Percentiles rank a stretch among this genome's conserved stretches.
Conservation (phyloP, 2,113 vertebrate genomes). For the Hiodon tergisus region DNA sequence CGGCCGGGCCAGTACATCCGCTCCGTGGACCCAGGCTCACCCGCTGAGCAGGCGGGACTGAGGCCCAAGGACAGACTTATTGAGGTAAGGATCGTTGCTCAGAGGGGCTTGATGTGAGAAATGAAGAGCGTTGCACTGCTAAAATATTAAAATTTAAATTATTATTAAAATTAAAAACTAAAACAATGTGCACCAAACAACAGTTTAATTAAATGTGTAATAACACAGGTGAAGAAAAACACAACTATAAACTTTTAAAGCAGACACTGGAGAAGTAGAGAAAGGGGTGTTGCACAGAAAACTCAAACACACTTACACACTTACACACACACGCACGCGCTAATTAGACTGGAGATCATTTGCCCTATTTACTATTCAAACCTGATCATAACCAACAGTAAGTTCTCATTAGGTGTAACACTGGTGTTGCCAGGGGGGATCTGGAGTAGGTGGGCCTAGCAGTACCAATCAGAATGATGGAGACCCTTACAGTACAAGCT, state of each 20-base stretch:
- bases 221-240: too few relatives aligned
- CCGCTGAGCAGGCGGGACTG: constrained; percentile 72
- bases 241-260: background rate
- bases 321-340: background rate
- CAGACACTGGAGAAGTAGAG: background rate
- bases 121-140: background rate
- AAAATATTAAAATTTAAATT: too few relatives aligned
- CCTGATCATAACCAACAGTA: background rate
- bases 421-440: background rate
- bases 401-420: background rate
- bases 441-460: background rate
- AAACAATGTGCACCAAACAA: too few relatives aligned
- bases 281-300: too few relatives aligned
- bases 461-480: background rate
- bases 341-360: background rate
- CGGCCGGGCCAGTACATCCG: constrained; percentile 83
- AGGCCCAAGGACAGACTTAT: constrained; percentile 78
- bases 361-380: too few relatives aligned
- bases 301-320: background rate
- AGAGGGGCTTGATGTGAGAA: background rate
- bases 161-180: background rate
- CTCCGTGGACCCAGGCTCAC: constrained; percentile 75
- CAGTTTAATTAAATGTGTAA: too few relatives aligned
- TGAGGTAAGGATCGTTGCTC: constrained; percentile 63
- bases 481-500: background rate